Evolutionary conservation across 2,113 vertebrate genomes (phyloP).

Genomic region (Alethe diademata): DNA sequence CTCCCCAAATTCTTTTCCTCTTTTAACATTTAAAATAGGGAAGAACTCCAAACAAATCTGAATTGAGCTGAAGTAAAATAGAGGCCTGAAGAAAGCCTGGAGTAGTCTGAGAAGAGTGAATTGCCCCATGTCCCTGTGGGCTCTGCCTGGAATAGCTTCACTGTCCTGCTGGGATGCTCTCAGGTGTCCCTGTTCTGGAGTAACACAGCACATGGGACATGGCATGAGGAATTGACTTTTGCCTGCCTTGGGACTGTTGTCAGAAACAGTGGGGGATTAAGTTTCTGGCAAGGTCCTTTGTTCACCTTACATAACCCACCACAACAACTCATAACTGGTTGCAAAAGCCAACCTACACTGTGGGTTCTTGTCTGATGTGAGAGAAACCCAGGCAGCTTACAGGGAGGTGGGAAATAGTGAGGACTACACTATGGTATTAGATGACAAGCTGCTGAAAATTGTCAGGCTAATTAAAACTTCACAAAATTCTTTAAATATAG

Average conservation of each 20-base stretch:
- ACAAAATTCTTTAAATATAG: background rate
- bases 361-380: background rate
- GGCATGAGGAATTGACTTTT: background rate
- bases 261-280: background rate
- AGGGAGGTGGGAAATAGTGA: background rate
- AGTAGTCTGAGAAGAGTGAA: background rate
- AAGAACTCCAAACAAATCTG: background rate
- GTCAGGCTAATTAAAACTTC: background rate
- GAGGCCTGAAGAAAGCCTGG: background rate
- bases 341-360: background rate
- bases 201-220: background rate
- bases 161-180: background rate
- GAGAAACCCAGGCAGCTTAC: background rate
- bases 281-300: background rate
- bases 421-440: background rate
- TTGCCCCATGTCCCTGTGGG: fast-evolving
- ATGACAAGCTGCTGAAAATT: background rate
- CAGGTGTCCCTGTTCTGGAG: background rate
- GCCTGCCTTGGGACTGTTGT: background rate
- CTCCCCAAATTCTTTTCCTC: background rate
- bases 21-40: background rate
- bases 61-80: background rate
- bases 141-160: background rate
- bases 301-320: background rate
- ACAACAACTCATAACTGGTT: background rate